Evolutionary conservation across 2,797 vertebrate species (phyloP).

Genomic region (Sebastes trivittatus): DNA sequence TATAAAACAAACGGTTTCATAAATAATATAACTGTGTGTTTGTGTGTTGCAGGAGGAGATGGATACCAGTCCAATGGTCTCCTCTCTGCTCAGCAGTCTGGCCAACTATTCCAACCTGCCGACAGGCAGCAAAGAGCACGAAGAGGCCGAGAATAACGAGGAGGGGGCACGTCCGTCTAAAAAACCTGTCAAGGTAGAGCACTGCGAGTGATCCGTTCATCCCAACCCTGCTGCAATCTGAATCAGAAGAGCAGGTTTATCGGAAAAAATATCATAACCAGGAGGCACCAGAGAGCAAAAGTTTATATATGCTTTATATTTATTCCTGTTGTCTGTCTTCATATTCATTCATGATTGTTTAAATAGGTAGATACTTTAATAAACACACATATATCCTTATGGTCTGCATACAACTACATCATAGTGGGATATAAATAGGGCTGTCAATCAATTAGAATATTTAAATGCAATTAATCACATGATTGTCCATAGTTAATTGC

Average conservation of each 20-base stretch:
- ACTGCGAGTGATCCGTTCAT: not conserved
- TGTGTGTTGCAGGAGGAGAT: conserved; percentile 91
- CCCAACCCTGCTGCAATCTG: not conserved
- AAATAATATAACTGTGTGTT: not conserved
- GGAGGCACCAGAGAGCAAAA: not conserved
- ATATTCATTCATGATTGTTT: not conserved
- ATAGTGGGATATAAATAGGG: no score
- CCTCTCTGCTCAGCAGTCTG: conserved; percentile 93
- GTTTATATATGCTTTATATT: not conserved
- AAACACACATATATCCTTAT: not conserved
- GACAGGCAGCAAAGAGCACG: conserved; percentile 95
- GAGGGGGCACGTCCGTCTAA: conserved; percentile 84
- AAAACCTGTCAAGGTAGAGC: conserved; percentile 90
- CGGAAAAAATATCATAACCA: not conserved
- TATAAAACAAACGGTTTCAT: not conserved
- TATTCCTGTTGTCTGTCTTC: not conserved
- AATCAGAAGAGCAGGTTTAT: not conserved
- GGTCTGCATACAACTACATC: not conserved
- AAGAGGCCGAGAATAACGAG: conserved; percentile 96
- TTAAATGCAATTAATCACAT: no score
- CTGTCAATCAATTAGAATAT: no score
- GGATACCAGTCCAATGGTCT: conserved; percentile 99
- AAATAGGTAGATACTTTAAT: not conserved
- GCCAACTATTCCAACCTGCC: conserved; percentile 98
- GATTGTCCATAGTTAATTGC: no score